A percentile compares a stretch with the other conserved stretches of the same genome.
Evolutionary conservation across 2,113 vertebrate genomes (phyloP).

Genomic region (Thinocorus orbignyianus): DNA sequence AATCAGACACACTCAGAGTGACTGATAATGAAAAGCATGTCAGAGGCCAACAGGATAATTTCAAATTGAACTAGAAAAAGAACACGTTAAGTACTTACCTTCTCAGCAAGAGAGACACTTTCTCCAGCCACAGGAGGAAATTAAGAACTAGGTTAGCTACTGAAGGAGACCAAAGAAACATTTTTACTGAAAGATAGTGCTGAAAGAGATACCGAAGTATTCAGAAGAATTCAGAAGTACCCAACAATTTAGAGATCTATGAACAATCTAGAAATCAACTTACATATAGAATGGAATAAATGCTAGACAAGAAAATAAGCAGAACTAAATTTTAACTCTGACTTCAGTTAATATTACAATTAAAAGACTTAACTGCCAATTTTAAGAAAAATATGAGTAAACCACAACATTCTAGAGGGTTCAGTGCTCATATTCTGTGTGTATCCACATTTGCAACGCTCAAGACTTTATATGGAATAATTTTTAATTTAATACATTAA

Average conservation of each 20-base stretch:
- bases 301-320: not conserved
- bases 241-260: not conserved
- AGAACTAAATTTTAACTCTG: not conserved
- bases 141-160: not conserved
- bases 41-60: not conserved
- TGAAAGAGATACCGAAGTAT: not conserved
- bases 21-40: not conserved
- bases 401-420: not conserved
- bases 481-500: not conserved
- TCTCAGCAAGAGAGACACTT: not conserved
- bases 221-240: not conserved
- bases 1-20: not conserved
- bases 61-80: not conserved
- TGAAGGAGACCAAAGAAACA: not conserved
- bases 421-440: not conserved
- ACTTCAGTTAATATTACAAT: not conserved
- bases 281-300: not conserved
- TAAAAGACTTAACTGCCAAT: not conserved
- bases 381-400: not conserved
- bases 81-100: not conserved
- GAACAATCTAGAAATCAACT: not conserved
- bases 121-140: not conserved
- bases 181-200: not conserved
- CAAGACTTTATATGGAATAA: not conserved
- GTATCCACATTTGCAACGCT: not conserved